Evolutionary conservation across 1,140 invertebrate species (phyloP), one percentile per base, ranked within the genome.

Genomic region (Drosophila nebulosa): DNA sequence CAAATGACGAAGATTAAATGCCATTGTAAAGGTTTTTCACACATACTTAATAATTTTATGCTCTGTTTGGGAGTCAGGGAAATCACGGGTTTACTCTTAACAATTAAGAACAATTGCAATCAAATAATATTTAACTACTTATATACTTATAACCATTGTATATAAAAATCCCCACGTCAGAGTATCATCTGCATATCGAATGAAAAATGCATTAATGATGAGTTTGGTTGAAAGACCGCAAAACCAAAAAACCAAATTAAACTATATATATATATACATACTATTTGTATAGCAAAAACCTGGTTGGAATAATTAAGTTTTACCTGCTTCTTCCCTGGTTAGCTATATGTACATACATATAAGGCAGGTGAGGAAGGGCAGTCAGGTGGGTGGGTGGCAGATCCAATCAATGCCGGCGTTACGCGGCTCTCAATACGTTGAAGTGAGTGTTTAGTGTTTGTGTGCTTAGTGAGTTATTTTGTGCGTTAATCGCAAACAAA

Each of bases 161-260:
- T 53, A 60, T 12, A 21, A 14, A 32, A 53, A 53, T 64, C 26
- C 14, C 35, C 50, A 39, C 69, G 65, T 64, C 39, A 32, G 46
- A 52, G 46, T 62, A 62, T 7, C 7, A 56, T 55, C 39, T n/a
- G 24, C 24, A 12, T 42, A 39, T 26, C 14, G 30, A 50, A 32
- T 36, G 2, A 4, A 39, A 51, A 27, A 30, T 57, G 27, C 63
- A 61, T 46, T 35, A 59, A 36, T 63, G 69, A 74, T 77, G 60
- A 64, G 65, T 57, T 77, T 30, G 74, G 63, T 86, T 74, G 64
- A 80, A 77, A 85, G 61, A 79, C 68, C 76, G 67, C 79, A 73
- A 62, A 60, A 35, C 50, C 52, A 57, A 75, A 68, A 60, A 60
- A 24, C 55, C 69, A 62, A 64, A 57, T 26, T 32, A 12, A 18